phyloP scores from a whole-genome alignment of 1,140 invertebrate genomes.

The Drosophila trapezifrons region DNA sequence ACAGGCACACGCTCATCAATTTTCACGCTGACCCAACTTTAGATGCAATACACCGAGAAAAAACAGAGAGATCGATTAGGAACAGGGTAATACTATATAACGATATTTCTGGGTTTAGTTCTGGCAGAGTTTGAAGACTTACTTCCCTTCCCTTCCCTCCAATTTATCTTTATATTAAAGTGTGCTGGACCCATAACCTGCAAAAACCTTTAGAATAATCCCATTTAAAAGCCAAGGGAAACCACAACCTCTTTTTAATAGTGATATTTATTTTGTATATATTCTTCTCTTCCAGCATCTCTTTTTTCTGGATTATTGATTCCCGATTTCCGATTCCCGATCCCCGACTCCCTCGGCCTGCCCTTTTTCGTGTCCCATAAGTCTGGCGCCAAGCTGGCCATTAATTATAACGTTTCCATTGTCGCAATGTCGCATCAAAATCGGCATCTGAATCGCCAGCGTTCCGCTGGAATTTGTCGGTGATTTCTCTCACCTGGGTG shows the following conservation, averaged over 20 bases:
- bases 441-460: conserved; percentile 17
- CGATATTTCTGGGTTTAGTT: too few relatives aligned
- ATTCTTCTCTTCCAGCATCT: not conserved
- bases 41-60: conserved; percentile 39
- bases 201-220: too few relatives aligned
- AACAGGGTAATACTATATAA: too few relatives aligned
- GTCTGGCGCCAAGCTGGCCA: conserved; percentile 74
- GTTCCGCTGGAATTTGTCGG: conserved; percentile 50
- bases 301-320: too few relatives aligned
- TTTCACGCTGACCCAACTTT: conserved; percentile 5
- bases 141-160: too few relatives aligned
- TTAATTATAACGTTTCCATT: conserved; percentile 76
- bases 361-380: conserved; percentile 15
- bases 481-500: conserved; percentile 69
- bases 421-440: conserved; percentile 45
- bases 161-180: too few relatives aligned
- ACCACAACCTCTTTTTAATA: too few relatives aligned
- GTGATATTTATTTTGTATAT: not conserved
- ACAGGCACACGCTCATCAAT: conserved; percentile 49
- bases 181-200: too few relatives aligned
- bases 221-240: too few relatives aligned
- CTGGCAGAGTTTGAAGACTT: too few relatives aligned
- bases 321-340: not conserved
- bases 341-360: not conserved
- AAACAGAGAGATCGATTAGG: too few relatives aligned